Conservation (phyloP, 2,888 invertebrate genomes). For the Omphaloscelis lunosa region DNA sequence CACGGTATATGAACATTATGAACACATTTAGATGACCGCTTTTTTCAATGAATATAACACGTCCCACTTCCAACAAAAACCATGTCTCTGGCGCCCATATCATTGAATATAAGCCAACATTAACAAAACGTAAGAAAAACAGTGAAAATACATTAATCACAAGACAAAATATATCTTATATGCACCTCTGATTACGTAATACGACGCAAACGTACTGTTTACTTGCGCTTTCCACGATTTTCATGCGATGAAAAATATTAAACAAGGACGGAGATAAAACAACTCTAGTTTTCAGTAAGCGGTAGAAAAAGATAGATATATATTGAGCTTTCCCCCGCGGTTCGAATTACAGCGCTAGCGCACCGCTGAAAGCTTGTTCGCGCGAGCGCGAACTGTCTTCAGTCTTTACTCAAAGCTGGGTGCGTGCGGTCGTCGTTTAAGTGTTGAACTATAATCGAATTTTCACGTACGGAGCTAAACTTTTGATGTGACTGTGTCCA, state of each 20-base stretch:
- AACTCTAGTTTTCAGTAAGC: slow-evolving; percentile 24
- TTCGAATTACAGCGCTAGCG: slow-evolving; percentile 79
- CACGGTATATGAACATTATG: slow-evolving; percentile 7
- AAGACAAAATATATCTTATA: slow-evolving; percentile 85
- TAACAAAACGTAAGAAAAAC: slow-evolving; percentile 82
- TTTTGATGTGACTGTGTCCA: slow-evolving; percentile 74
- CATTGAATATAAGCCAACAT: slow-evolving; percentile 82
- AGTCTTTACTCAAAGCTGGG: slow-evolving; percentile 83
- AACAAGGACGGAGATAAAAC: slow-evolving; percentile 70
- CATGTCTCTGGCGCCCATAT: slow-evolving; percentile 54
- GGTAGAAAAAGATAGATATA: slow-evolving; percentile 75
- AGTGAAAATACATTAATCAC: slow-evolving; percentile 85
- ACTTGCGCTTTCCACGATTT: slow-evolving; percentile 85
- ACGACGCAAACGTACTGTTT: slow-evolving; percentile 68
- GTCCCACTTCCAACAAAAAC: slow-evolving; percentile 41
- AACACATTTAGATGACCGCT: slow-evolving; percentile 49
- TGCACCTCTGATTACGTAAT: slow-evolving; percentile 82
- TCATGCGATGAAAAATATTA: slow-evolving; percentile 72
- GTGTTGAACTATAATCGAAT: slow-evolving; percentile 69
- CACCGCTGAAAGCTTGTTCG: slow-evolving; percentile 86
- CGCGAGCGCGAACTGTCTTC: slow-evolving; percentile 73
- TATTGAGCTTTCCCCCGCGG: slow-evolving; percentile 39
- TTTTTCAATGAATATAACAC: slow-evolving; percentile 53
- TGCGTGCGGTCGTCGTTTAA: slow-evolving; percentile 72
- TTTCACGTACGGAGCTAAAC: slow-evolving; percentile 70